Evolutionary conservation across 2,113 vertebrate genomes (phyloP).

Genomic region (Pheucticus melanocephalus): DNA sequence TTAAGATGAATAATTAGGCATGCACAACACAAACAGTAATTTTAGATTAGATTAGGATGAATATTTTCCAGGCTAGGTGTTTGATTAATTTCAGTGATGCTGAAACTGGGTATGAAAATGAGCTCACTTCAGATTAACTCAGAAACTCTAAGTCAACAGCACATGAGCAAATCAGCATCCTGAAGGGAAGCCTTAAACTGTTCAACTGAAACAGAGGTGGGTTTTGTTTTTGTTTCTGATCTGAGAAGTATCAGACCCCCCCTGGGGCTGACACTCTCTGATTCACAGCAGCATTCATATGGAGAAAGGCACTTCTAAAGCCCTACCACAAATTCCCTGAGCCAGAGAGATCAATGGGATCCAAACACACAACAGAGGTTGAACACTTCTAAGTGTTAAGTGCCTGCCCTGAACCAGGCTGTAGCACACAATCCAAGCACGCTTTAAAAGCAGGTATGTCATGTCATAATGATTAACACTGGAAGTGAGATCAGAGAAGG

Average conservation of each 20-base stretch:
- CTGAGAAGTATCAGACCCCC: not conserved
- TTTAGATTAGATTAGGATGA: slow-evolving; percentile 58
- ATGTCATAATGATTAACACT: not conserved
- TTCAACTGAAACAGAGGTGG: not conserved
- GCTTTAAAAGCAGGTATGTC: not conserved
- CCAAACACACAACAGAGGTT: slow-evolving; percentile 7
- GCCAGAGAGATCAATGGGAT: slow-evolving; percentile 29
- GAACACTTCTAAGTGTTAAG: not conserved
- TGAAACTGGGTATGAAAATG: slow-evolving; percentile 38
- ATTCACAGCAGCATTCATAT: not conserved
- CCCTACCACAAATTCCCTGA: not conserved
- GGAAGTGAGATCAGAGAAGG: slow-evolving; percentile 11
- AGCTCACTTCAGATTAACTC: slow-evolving; percentile 28
- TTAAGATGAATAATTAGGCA: slow-evolving; percentile 21
- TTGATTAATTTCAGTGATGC: slow-evolving; percentile 43
- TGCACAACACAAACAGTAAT: slow-evolving; percentile 29
- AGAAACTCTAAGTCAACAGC: not conserved
- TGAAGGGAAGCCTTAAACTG: slow-evolving; percentile 9
- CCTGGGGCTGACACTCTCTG: not conserved
- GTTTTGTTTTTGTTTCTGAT: not conserved
- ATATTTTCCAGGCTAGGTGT: slow-evolving; percentile 31
- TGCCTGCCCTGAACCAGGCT: not conserved
- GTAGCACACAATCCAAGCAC: not conserved
- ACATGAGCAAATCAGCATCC: not conserved
- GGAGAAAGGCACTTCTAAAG: slow-evolving; percentile 27